Conservation (phyloP, 2,888 invertebrate genomes). For the Dynastes hyllus region DNA sequence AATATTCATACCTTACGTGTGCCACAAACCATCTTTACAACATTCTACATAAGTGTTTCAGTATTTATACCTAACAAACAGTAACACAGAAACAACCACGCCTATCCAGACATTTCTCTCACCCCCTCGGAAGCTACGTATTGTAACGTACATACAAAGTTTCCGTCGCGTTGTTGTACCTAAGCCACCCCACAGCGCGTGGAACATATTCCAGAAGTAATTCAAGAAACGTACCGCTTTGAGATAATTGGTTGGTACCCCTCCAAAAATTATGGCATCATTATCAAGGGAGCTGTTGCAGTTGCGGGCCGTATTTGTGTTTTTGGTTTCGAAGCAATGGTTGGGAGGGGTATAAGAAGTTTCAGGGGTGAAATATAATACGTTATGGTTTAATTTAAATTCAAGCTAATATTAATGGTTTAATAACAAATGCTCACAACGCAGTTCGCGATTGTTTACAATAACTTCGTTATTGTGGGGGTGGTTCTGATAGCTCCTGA, state of each 20-base stretch:
- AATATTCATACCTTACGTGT: too few species aligned
- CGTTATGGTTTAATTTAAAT: neutral
- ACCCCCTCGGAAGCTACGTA: neutral
- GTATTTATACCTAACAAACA: too few species aligned
- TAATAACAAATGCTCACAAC: neutral
- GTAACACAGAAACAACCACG: neutral
- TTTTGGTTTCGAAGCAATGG: slow-evolving; percentile 56
- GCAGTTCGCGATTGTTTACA: too few species aligned
- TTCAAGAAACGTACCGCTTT: slow-evolving; percentile 34
- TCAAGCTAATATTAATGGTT: neutral
- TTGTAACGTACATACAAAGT: neutral
- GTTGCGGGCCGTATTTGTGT: slow-evolving; percentile 63
- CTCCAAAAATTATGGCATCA: slow-evolving; percentile 62
- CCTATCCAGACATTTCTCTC: neutral
- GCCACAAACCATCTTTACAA: too few species aligned
- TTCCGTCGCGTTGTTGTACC: neutral
- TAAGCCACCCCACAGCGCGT: neutral
- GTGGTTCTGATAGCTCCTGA: too few species aligned
- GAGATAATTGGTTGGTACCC: slow-evolving; percentile 42
- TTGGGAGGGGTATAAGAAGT: slow-evolving; percentile 21
- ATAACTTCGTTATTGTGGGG: too few species aligned
- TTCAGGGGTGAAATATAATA: neutral
- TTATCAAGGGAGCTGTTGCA: slow-evolving; percentile 62
- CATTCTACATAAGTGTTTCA: too few species aligned
- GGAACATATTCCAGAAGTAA: slow-evolving; percentile 34